Evolutionary conservation across 2,888 invertebrate genomes (phyloP).

Genomic region (Cloeon dipterum): DNA sequence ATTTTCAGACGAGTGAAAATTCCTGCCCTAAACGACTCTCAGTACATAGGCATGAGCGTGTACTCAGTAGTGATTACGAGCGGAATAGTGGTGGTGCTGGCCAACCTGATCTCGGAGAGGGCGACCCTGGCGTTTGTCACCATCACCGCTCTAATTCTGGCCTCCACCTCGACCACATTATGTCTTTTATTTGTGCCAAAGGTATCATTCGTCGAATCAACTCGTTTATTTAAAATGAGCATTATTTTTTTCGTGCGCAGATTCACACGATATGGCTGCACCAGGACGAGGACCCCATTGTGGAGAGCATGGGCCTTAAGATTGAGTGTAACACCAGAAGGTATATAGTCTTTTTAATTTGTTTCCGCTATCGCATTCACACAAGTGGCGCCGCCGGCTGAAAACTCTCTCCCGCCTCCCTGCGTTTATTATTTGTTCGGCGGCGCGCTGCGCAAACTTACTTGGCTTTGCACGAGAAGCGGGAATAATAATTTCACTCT

Average conservation of each 20-base stretch:
- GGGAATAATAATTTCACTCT: no score
- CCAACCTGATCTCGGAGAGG: constrained; percentile 66
- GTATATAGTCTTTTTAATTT: constrained; percentile 10
- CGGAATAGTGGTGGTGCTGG: constrained; percentile 64
- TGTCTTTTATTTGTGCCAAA: constrained; percentile 74
- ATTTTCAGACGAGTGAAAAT: constrained; percentile 58
- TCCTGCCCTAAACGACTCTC: constrained; percentile 76
- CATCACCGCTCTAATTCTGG: constrained; percentile 58
- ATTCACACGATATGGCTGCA: constrained; percentile 18
- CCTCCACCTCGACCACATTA: constrained; percentile 67
- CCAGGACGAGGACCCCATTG: constrained; percentile 40
- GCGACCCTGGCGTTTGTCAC: constrained; percentile 60
- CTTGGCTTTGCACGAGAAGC: no score
- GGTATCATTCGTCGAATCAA: no score
- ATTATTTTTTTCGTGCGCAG: constrained; percentile 11
- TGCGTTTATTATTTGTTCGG: no score
- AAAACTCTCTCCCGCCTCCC: no score
- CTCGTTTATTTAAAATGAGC: not conserved
- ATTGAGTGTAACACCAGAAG: constrained; percentile 68
- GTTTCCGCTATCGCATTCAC: no score
- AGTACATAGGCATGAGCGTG: constrained; percentile 81
- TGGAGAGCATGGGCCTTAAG: constrained; percentile 69
- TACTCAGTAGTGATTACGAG: constrained; percentile 79
- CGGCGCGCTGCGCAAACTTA: no score
- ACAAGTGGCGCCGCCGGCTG: no score